A percentile compares a stretch with the other conserved stretches of the same genome.
Evolutionary conservation across 2,113 vertebrate species (phyloP).

Genomic region (Sterna hirundo): DNA sequence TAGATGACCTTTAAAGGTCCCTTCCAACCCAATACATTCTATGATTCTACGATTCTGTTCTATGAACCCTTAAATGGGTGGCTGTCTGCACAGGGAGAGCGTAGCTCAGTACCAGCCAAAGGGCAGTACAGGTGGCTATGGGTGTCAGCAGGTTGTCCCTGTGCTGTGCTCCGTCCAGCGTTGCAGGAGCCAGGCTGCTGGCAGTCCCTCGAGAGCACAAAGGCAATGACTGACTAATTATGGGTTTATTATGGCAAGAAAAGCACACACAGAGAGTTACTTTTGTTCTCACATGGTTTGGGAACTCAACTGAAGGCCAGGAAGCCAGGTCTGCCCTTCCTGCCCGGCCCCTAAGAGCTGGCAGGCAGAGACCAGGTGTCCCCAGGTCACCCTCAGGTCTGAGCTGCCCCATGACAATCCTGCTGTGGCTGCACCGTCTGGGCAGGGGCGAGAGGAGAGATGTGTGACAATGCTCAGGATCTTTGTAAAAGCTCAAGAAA

Average conservation of each 20-base stretch:
- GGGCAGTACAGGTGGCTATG: background rate
- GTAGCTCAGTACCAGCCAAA: background rate
- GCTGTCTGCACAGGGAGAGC: rapidly evolving
- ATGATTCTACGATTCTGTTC: too few species aligned
- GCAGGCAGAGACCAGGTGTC: background rate
- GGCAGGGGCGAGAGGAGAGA: background rate
- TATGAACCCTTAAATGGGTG: background rate
- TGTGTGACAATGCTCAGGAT: background rate
- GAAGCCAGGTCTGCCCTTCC: background rate
- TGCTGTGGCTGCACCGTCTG: background rate
- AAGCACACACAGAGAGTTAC: rapidly evolving
- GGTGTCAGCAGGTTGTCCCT: background rate
- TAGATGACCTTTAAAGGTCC: too few species aligned
- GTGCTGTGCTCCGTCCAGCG: rapidly evolving
- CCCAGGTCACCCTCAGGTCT: background rate
- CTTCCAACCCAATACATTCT: too few species aligned
- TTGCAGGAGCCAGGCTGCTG: background rate
- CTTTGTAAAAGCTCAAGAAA: background rate
- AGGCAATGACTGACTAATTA: background rate
- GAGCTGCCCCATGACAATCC: rapidly evolving
- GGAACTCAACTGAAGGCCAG: rapidly evolving
- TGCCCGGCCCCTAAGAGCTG: background rate
- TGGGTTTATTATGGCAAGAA: background rate
- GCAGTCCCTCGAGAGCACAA: background rate
- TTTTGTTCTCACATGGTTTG: background rate